These are phyloP conservation scores for Eulemur rubriventer DNA, from an alignment of 2,797 vertebrate genomes.

Conservation along the genomic window DNA sequence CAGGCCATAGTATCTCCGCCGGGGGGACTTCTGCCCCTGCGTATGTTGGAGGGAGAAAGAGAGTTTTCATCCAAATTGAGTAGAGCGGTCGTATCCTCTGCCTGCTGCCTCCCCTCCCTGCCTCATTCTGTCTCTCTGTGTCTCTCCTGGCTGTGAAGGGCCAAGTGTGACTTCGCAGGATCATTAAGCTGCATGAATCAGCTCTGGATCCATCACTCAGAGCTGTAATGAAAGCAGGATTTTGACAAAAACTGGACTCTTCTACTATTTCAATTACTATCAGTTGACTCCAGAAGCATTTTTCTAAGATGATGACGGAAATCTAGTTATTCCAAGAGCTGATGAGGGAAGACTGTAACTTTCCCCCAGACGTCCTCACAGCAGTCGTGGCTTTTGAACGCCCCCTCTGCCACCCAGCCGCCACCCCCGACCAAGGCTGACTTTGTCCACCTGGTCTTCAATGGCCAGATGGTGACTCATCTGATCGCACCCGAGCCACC, in stretches of 20 bases:
- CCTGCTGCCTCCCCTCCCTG: background rate
- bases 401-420: background rate
- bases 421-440: background rate
- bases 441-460: background rate
- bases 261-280: background rate
- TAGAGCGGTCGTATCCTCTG: too few relatives aligned
- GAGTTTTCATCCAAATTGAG: background rate
- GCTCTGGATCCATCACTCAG: background rate
- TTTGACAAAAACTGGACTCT: background rate
- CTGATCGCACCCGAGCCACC: background rate
- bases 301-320: background rate
- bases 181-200: background rate
- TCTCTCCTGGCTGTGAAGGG: background rate
- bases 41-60: background rate
- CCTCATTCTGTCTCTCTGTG: too few relatives aligned
- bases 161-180: background rate
- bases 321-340: background rate
- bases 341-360: background rate
- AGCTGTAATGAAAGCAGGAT: background rate
- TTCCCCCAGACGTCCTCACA: background rate
- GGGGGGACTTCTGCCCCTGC: background rate
- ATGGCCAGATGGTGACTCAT: background rate
- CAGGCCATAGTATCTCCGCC: background rate
- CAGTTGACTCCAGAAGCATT: background rate
- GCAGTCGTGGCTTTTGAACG: background rate